Evolutionary conservation across 2,888 invertebrate genomes (phyloP).

Genomic region (Pherbina coryleti): DNA sequence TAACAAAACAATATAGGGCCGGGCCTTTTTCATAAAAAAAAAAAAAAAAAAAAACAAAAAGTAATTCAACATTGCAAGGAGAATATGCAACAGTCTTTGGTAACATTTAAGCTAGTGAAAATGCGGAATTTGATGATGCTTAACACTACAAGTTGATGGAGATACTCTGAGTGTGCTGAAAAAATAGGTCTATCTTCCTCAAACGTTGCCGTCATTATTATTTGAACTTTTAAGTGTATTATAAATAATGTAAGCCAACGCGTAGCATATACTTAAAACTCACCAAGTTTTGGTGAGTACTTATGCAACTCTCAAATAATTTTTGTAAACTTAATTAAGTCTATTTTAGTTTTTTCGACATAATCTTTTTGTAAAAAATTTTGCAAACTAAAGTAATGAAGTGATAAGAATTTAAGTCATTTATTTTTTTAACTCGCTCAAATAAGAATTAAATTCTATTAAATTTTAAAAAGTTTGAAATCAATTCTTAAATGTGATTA

Average conservation of each 20-base stretch:
- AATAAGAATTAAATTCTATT: background rate
- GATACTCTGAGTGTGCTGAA: background rate
- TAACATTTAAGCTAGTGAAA: constrained; percentile 5
- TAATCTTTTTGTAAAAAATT: background rate
- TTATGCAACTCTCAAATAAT: background rate
- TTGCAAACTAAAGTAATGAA: background rate
- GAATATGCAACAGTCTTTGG: background rate
- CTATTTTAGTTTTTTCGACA: too few relatives aligned
- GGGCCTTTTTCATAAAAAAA: too few relatives aligned
- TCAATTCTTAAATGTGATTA: background rate
- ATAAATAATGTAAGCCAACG: background rate
- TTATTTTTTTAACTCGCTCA: background rate
- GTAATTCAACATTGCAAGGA: background rate
- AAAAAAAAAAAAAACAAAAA: too few relatives aligned
- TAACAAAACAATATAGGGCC: too few relatives aligned
- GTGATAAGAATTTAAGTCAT: background rate
- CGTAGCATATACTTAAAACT: background rate
- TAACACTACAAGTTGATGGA: background rate
- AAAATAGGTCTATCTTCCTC: background rate
- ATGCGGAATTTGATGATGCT: background rate
- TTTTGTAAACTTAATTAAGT: too few relatives aligned
- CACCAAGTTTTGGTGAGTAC: too few relatives aligned
- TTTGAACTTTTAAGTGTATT: background rate
- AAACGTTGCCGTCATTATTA: background rate
- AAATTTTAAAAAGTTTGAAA: background rate